Conservation (phyloP, 2,113 vertebrate genomes). For the Egretta garzetta region DNA sequence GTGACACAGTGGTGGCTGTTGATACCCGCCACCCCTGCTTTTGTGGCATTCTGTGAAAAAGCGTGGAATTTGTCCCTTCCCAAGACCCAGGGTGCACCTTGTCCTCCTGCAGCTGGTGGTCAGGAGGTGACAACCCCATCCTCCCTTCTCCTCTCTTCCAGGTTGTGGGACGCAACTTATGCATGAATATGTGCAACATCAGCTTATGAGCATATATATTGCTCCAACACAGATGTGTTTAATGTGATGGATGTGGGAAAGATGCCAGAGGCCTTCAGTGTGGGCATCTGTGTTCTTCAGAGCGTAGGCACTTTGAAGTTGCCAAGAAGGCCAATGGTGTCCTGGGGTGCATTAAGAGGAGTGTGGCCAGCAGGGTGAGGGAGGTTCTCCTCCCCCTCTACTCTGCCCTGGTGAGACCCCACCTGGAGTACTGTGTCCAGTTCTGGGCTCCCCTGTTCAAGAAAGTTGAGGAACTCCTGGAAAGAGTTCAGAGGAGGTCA, state of each 20-base stretch:
- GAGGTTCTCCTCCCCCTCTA: too few relatives aligned
- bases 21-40: background rate
- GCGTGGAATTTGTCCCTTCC: background rate
- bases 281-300: background rate
- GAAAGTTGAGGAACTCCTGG: too few relatives aligned
- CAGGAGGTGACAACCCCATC: background rate
- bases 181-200: background rate
- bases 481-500: too few relatives aligned
- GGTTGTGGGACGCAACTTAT: background rate
- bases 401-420: too few relatives aligned
- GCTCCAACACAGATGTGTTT: background rate
- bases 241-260: background rate
- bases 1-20: slow-evolving; percentile 21
- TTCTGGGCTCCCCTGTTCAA: too few relatives aligned
- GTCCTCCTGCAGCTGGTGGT: accelerated
- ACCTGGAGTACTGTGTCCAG: too few relatives aligned
- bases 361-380: too few relatives aligned
- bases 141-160: background rate
- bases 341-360: too few relatives aligned
- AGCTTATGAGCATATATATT: background rate
- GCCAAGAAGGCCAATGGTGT: too few relatives aligned
- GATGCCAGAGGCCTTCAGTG: background rate
- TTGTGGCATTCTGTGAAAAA: background rate
- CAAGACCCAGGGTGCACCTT: accelerated
- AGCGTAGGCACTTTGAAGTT: background rate